Evolutionary conservation across 2,888 invertebrate species (phyloP).

Genomic region (Tigriopus californicus): DNA sequence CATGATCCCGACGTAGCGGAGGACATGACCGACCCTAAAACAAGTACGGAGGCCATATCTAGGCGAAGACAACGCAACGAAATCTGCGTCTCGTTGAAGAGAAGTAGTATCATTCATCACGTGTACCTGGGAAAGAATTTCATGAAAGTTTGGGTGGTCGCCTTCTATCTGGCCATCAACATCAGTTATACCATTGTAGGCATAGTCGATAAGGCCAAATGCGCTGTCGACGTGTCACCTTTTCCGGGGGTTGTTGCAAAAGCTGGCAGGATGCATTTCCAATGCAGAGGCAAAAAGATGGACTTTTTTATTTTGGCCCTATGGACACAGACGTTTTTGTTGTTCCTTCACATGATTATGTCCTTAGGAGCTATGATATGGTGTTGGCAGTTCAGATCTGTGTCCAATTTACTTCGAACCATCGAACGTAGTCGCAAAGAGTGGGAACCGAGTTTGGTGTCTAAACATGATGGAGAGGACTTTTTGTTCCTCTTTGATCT

Average conservation of each 20-base stretch:
- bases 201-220: neutral
- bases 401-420: conserved; percentile 4
- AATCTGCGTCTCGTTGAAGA: conserved; percentile 13
- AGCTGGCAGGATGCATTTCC: neutral
- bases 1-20: conserved; percentile 14
- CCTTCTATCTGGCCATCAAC: conserved; percentile 2
- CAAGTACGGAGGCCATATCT: conserved; percentile 8
- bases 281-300: conserved; percentile 13
- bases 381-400: conserved; percentile 1
- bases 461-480: conserved; percentile 3
- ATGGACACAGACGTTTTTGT: conserved; percentile 1
- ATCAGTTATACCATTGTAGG: neutral
- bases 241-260: neutral
- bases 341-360: neutral
- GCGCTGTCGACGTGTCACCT: neutral
- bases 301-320: conserved; percentile 4
- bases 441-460: neutral
- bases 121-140: conserved; percentile 13
- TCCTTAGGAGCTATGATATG: conserved; percentile 6
- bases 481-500: conserved; percentile 15
- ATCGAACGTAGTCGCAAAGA: neutral
- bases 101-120: conserved; percentile 10
- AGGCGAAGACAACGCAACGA: conserved; percentile 12
- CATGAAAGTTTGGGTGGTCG: neutral
- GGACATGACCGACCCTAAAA: conserved; percentile 6